Evolutionary conservation across 2,113 vertebrate species (phyloP).

Genomic region (Periophthalmodon schlosseri): DNA sequence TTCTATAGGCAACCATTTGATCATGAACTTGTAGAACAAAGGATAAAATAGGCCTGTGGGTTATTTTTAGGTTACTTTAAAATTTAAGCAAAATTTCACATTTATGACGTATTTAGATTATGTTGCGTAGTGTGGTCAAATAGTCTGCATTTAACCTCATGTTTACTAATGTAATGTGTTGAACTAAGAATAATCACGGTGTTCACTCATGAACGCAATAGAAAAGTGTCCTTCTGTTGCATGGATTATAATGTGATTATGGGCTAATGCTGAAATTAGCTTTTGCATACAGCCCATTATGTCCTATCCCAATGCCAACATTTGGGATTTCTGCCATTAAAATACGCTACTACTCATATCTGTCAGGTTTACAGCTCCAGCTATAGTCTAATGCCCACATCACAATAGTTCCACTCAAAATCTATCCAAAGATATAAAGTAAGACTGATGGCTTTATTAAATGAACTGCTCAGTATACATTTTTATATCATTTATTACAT

Average conservation of each 20-base stretch:
- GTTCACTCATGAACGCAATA: neutral
- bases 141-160: neutral
- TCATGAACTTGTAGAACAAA: neutral
- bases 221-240: conserved; percentile 1
- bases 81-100: neutral
- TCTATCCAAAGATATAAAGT: too few relatives aligned
- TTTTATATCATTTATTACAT: too few relatives aligned
- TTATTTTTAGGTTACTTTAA: neutral
- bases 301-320: neutral
- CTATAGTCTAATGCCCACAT: too few relatives aligned
- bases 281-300: neutral
- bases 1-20: neutral
- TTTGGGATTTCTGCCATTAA: neutral
- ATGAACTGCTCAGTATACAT: too few relatives aligned
- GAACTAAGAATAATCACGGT: neutral
- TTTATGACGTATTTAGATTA: neutral
- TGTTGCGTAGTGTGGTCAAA: neutral
- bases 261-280: neutral
- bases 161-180: neutral
- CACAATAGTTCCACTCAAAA: too few relatives aligned
- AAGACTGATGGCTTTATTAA: too few relatives aligned
- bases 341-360: neutral
- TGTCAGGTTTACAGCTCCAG: neutral
- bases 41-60: neutral
- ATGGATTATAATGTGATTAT: conserved; percentile 2